Evolutionary conservation across 2,888 invertebrate genomes (phyloP), one percentile per base, ranked within the genome.

Genomic region (Autographa gamma): DNA sequence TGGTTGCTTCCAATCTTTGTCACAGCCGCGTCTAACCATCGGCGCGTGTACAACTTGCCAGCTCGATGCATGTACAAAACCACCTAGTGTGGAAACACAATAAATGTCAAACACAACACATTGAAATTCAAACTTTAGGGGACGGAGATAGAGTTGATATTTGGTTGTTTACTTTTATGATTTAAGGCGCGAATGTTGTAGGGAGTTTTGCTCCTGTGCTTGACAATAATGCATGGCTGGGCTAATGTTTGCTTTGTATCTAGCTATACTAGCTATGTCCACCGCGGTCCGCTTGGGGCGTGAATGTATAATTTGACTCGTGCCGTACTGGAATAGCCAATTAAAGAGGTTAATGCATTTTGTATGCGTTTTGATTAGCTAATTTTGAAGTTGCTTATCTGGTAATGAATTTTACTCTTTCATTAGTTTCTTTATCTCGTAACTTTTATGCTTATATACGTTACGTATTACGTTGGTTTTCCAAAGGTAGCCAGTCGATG

Each of bases 221-320:
- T 95, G 95, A 95, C 95, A 95, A 95, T 95, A 95, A 94, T 95
- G 95, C 95, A 95, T 95, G 95, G 95, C 88, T 93, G 94, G 77
- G 83, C 95, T 95, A 95, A 95, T 95, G 92, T 95, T 95, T 94
- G 94, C 94, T 94, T 95, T 95, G 95, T 95, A 93, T 91, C 93
- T 89, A 89, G 90, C 91, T 90, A 90, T 90, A 92, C 92, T 93
- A 94, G 94, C 91, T 92, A 91, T 89, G 92, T 89, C 91, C 92
- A 90, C 93, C 93, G 90, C 90, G 91, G 89, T 82, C 81, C 88
- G 93, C 95, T 92, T 86, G 89, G 90, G 93, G 95, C 94, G 92
- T 91, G 94, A 93, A 92, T 95, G 92, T 94, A 93, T 95, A 95
- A 95, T 94, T 93, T 92, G 91, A 84, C 83, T 77, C 76, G 78